phyloP scores from a whole-genome alignment of 1,140 invertebrate genomes.

The Drosophila ambigua region DNA sequence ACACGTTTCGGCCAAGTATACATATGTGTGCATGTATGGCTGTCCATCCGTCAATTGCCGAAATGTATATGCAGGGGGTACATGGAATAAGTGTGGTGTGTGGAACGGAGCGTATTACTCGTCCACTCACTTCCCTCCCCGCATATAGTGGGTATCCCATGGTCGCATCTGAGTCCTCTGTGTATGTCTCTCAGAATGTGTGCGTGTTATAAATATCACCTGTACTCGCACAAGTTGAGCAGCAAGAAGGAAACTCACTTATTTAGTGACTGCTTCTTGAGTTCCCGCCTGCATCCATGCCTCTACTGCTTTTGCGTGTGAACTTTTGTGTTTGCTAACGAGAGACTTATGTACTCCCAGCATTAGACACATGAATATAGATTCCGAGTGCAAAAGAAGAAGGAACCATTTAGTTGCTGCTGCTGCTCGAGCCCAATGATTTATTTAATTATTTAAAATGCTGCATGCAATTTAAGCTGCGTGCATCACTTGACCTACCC shows the following conservation, averaged over 20 bases:
- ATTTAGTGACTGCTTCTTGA: slow-evolving; percentile 55
- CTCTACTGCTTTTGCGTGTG: slow-evolving; percentile 23
- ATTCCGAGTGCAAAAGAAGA: slow-evolving; percentile 11
- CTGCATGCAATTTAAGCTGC: slow-evolving; percentile 47
- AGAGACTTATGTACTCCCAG: slow-evolving; percentile 27
- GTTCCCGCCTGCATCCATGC: slow-evolving; percentile 1
- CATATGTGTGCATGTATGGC: background rate
- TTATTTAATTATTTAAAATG: slow-evolving; percentile 72
- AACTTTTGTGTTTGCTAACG: slow-evolving; percentile 42
- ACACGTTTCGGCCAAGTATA: slow-evolving; percentile 47
- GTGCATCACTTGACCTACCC: background rate
- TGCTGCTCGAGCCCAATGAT: slow-evolving; percentile 18
- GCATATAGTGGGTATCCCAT: no score
- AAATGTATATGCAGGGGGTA: no score
- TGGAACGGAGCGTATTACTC: no score
- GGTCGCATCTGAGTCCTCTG: no score
- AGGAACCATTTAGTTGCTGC: background rate
- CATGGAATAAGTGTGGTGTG: no score
- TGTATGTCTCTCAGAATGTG: background rate
- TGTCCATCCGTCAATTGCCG: no score
- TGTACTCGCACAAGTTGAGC: slow-evolving; percentile 54
- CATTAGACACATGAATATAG: slow-evolving; percentile 54
- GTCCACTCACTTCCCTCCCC: no score
- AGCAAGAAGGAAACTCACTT: slow-evolving; percentile 36
- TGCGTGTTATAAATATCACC: slow-evolving; percentile 62